These are phyloP conservation scores for Crossaster papposus DNA, from an alignment of 53 echinoderm and acorn worm genomes.

Conservation along the genomic window DNA sequence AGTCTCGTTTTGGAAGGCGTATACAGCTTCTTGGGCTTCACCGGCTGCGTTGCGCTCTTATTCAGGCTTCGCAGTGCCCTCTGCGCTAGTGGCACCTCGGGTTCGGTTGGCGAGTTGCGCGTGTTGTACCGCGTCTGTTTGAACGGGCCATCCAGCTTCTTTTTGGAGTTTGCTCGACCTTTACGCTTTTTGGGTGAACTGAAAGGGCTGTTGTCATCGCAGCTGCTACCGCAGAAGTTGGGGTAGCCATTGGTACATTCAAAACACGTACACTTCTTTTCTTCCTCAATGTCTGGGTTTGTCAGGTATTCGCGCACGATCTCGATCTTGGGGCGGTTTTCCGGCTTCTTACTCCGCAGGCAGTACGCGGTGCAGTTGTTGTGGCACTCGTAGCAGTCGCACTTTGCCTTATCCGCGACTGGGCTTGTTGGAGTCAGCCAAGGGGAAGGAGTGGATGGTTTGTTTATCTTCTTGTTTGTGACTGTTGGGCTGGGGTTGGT, in stretches of 20 bases:
- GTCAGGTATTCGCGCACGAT: constrained; percentile 19
- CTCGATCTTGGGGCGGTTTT: not conserved
- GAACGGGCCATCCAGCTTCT: not conserved
- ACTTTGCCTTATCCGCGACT: not conserved
- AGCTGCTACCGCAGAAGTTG: not conserved
- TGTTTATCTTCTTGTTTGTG: not conserved
- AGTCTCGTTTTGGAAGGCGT: not conserved
- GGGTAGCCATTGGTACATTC: constrained; percentile 13
- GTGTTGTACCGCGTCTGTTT: constrained; percentile 39
- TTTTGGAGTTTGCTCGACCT: not conserved
- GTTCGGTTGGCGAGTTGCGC: constrained; percentile 43
- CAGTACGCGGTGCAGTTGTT: not conserved
- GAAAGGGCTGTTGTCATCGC: not conserved
- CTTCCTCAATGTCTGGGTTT: not conserved
- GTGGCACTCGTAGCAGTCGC: constrained; percentile 27
- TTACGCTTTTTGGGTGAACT: not conserved
- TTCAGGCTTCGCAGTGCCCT: constrained; percentile 52
- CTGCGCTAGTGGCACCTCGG: constrained; percentile 51
- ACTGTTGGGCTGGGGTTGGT: constrained; percentile 1
- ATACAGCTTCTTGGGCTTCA: not conserved
- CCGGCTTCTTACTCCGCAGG: not conserved
- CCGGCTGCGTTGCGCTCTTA: constrained; percentile 6
- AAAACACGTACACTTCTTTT: not conserved
- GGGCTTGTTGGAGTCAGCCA: constrained; percentile 7
- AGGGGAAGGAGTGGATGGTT: not conserved